Evolutionary conservation across 1,140 invertebrate species (phyloP).

Genomic region (Solenopsis fugax): DNA sequence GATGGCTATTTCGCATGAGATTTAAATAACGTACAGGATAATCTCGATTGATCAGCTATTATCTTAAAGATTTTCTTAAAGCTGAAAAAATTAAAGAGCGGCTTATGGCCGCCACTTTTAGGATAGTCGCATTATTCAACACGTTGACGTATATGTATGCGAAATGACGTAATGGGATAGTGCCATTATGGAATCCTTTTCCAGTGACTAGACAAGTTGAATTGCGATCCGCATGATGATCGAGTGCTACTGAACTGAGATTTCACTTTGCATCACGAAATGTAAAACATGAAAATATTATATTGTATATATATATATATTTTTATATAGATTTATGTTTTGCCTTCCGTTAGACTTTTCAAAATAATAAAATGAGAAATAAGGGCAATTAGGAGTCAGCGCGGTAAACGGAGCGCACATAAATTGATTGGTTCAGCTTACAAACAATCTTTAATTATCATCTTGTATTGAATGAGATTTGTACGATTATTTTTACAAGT

Average conservation of each 20-base stretch:
- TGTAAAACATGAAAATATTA: background rate
- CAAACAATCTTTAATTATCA: too few species aligned
- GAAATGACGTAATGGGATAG: background rate
- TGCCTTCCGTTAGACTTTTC: background rate
- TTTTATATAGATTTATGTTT: background rate
- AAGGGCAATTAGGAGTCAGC: too few species aligned
- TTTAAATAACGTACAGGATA: background rate
- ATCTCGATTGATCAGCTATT: background rate
- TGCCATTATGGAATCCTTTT: background rate
- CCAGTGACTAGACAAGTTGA: background rate
- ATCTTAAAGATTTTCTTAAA: constrained; percentile 24
- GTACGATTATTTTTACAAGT: too few species aligned
- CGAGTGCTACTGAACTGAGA: background rate
- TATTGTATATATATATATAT: background rate
- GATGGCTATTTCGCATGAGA: background rate
- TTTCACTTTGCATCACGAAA: background rate
- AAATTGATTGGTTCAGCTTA: too few species aligned
- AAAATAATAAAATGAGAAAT: too few species aligned
- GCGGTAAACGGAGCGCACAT: too few species aligned
- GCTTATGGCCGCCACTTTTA: background rate
- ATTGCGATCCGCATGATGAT: background rate
- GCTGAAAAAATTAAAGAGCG: constrained; percentile 4
- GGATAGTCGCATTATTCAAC: background rate
- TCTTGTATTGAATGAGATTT: too few species aligned
- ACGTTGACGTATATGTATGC: background rate